These are phyloP conservation scores for Ammodytes marinus DNA, from an alignment of 2,113 vertebrate genomes.

Conservation along the genomic window DNA sequence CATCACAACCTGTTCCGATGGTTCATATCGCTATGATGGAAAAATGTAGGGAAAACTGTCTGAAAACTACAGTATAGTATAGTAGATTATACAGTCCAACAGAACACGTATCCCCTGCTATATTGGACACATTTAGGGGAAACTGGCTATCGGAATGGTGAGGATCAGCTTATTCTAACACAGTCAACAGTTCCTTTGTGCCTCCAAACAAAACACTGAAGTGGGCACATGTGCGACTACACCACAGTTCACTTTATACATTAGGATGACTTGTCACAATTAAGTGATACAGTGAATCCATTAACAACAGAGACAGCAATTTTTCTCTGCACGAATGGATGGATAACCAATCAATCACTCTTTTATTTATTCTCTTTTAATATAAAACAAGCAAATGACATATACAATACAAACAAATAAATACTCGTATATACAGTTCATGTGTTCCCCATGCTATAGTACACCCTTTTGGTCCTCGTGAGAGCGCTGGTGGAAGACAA, in stretches of 20 bases:
- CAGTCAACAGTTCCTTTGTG: not conserved
- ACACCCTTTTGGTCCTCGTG: slow-evolving; percentile 92
- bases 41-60: too few species aligned
- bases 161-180: not conserved
- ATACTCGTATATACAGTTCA: slow-evolving; percentile 44
- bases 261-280: not conserved
- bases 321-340: not conserved
- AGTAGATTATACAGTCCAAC: too few species aligned
- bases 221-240: not conserved
- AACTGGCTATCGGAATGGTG: not conserved
- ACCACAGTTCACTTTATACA: not conserved
- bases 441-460: slow-evolving; percentile 62
- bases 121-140: not conserved
- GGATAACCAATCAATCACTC: not conserved
- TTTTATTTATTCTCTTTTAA: slow-evolving; percentile 24
- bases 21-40: too few species aligned
- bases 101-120: too few species aligned
- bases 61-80: too few species aligned
- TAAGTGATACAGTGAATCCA: not conserved
- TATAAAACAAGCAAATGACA: slow-evolving; percentile 8
- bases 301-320: not conserved
- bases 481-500: slow-evolving; percentile 94
- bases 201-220: not conserved
- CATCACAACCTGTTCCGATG: too few species aligned
- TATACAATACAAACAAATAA: slow-evolving; percentile 39